Evolutionary conservation across 2,113 vertebrate species (phyloP).

Genomic region (Bubo scandiacus): DNA sequence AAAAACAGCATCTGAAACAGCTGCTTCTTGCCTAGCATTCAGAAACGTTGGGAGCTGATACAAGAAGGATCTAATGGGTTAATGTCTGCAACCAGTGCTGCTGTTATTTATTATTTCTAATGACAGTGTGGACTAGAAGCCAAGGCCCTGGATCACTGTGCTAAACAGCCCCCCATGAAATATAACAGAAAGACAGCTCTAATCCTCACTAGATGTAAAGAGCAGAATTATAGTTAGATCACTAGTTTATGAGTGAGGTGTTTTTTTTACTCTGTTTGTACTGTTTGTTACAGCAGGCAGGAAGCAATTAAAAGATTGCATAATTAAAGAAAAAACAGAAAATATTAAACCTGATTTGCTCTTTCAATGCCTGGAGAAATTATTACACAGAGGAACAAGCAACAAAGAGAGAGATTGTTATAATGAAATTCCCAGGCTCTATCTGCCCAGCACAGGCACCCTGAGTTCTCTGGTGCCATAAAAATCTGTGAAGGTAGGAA

Average conservation of each 20-base stretch:
- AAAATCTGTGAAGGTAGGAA: neutral
- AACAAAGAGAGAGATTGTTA: neutral
- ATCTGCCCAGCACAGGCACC: neutral
- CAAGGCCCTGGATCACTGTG: neutral
- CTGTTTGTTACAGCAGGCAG: neutral
- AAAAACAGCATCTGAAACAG: neutral
- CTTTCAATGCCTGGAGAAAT: neutral
- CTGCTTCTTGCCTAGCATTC: neutral
- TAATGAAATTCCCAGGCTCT: conserved; percentile 5
- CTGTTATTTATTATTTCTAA: neutral
- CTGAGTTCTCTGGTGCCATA: neutral
- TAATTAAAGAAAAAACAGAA: neutral
- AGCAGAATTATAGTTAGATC: neutral
- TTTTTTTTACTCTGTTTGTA: neutral
- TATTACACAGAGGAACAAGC: neutral
- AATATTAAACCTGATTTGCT: neutral
- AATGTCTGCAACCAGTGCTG: neutral
- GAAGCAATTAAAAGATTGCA: neutral
- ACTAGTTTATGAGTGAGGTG: neutral
- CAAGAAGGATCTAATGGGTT: neutral
- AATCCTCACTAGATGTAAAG: neutral
- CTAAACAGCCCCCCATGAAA: neutral
- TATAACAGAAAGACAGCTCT: neutral
- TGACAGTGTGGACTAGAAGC: neutral
- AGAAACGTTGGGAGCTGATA: neutral